A percentile compares a stretch with the other conserved stretches of the same genome.
Evolutionary conservation across 2,113 vertebrate genomes (phyloP).

Genomic region (Ophiodon elongatus): DNA sequence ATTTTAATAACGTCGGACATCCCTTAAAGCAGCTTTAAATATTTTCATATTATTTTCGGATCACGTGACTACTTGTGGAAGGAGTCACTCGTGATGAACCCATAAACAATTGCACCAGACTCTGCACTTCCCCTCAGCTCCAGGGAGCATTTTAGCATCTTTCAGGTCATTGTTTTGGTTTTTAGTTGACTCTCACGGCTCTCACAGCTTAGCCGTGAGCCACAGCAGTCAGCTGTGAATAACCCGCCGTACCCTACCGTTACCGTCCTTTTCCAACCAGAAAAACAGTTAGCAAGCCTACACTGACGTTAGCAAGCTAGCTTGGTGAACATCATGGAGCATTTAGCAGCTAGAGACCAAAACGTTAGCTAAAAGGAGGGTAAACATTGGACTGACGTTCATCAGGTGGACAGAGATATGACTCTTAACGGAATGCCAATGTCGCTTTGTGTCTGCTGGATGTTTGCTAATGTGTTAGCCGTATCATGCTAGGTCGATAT

Average conservation of each 20-base stretch:
- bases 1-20: neutral
- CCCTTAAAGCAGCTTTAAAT: neutral
- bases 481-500: neutral
- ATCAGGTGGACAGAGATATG: neutral
- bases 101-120: neutral
- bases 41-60: neutral
- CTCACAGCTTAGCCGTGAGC: neutral
- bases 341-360: neutral
- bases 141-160: neutral
- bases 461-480: neutral
- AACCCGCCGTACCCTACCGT: neutral
- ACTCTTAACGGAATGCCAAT: neutral
- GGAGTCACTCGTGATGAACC: neutral
- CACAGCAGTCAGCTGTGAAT: neutral
- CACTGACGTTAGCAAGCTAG: neutral
- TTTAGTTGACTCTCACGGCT: neutral
- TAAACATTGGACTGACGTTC: neutral
- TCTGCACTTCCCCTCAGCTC: neutral
- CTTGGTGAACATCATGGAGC: neutral
- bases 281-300: neutral
- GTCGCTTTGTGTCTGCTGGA: neutral
- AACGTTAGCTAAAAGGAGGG: neutral
- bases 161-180: neutral
- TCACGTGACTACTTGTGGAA: neutral
- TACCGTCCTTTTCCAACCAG: too few species aligned